Evolutionary conservation across 35 echinoderm and acorn worm genomes (phyloP).

Genomic region (Apostichopus californicus): DNA sequence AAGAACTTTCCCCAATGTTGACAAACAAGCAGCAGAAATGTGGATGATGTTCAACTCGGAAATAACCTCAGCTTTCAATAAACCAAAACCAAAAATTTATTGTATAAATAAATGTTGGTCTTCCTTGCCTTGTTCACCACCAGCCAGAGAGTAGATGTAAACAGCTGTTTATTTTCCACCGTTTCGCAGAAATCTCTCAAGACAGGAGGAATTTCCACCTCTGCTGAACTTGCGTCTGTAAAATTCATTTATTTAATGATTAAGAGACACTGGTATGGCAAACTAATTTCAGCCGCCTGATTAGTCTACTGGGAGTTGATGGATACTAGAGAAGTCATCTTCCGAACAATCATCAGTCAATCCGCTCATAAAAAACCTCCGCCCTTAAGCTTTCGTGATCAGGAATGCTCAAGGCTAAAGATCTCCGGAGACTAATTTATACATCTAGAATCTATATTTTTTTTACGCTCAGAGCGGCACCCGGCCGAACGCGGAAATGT

Average conservation of each 20-base stretch:
- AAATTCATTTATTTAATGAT: neutral
- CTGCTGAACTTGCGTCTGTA: neutral
- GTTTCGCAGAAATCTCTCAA: neutral
- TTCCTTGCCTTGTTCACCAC: neutral
- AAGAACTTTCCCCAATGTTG: too few relatives aligned
- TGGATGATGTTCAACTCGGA: too few relatives aligned
- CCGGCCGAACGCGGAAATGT: neutral
- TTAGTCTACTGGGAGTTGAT: conserved; percentile 2
- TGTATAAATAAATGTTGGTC: neutral
- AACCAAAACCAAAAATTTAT: neutral
- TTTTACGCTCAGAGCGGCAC: neutral
- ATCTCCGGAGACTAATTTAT: neutral
- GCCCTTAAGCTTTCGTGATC: neutral
- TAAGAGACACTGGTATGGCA: neutral
- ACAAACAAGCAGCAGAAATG: too few relatives aligned
- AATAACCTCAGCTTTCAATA: too few relatives aligned
- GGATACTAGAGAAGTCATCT: conserved; percentile 3
- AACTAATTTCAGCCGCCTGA: conserved; percentile 5
- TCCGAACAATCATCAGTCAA: conserved; percentile 7
- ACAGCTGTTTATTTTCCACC: neutral
- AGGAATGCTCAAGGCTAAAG: neutral
- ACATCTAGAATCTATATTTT: neutral
- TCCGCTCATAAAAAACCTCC: neutral
- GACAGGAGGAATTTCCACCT: neutral
- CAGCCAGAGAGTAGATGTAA: neutral